Evolutionary conservation across 2,888 invertebrate species (phyloP).

Genomic region (Nomada goodeniana): DNA sequence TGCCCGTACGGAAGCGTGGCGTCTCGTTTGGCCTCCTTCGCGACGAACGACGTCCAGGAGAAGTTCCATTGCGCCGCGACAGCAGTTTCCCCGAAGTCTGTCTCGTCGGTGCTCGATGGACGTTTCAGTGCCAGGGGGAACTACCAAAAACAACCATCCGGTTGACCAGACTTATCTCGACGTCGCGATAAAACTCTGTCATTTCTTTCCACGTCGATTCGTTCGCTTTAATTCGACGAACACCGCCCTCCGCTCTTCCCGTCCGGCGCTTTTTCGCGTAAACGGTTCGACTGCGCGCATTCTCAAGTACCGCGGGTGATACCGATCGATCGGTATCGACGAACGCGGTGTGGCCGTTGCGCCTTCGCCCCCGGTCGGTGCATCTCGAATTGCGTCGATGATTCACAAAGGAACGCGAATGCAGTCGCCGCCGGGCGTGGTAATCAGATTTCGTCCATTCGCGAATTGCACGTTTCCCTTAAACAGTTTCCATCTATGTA

Average conservation of each 20-base stretch:
- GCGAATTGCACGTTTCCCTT: conserved; percentile 26
- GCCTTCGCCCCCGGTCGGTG: not conserved
- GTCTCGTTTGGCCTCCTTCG: not conserved
- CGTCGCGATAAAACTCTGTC: not conserved
- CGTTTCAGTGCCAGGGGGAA: no score
- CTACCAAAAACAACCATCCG: not conserved
- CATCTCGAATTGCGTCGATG: conserved; percentile 6
- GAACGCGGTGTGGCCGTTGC: not conserved
- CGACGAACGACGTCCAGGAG: not conserved
- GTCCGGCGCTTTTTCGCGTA: not conserved
- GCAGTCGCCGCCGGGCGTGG: not conserved
- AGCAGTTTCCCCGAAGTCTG: conserved; percentile 1
- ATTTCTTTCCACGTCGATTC: conserved; percentile 9
- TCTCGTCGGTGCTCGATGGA: not conserved
- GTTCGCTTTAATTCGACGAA: not conserved
- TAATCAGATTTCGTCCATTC: conserved; percentile 54
- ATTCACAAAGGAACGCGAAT: conserved; percentile 31
- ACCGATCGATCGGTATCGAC: not conserved
- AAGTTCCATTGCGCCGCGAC: not conserved
- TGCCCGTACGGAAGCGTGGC: not conserved
- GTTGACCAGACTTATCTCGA: conserved; percentile 3
- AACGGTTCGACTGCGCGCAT: not conserved
- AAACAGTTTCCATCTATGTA: not conserved
- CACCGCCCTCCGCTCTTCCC: not conserved
- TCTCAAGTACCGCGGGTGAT: not conserved